Evolutionary conservation across 1,140 invertebrate genomes (phyloP).

Genomic region (Anagrus nilaparvatae): DNA sequence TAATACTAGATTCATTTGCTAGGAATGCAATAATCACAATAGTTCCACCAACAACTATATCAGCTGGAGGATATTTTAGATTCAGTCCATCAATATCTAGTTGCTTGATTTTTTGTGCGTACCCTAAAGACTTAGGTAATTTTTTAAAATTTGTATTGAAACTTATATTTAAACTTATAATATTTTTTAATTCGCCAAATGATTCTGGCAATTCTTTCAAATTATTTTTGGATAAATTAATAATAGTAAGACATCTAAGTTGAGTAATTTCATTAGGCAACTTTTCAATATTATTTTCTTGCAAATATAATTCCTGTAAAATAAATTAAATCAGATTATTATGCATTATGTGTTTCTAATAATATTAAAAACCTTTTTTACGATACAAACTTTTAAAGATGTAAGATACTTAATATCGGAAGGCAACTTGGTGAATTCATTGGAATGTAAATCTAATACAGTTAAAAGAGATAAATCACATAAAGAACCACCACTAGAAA

Average conservation of each 20-base stretch:
- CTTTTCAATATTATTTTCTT: constrained; percentile 52
- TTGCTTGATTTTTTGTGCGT: constrained; percentile 44
- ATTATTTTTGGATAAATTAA: constrained; percentile 63
- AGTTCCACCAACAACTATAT: constrained; percentile 48
- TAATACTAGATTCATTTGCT: constrained; percentile 34
- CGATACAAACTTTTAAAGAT: constrained; percentile 45
- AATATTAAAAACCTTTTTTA: not conserved
- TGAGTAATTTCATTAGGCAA: constrained; percentile 57
- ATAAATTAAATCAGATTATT: too few relatives aligned
- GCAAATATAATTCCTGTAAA: constrained; percentile 53
- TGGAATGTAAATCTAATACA: constrained; percentile 60
- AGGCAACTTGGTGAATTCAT: constrained; percentile 54
- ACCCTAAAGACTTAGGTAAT: constrained; percentile 52
- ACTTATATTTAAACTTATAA: constrained; percentile 47
- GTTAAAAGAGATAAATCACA: constrained; percentile 56
- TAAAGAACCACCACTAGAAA: constrained; percentile 60
- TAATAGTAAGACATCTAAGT: constrained; percentile 49
- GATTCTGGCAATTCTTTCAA: constrained; percentile 53
- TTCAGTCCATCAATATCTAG: constrained; percentile 52
- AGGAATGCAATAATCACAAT: constrained; percentile 59
- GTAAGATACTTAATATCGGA: constrained; percentile 50
- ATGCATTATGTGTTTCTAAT: too few relatives aligned
- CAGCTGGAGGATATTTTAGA: constrained; percentile 51
- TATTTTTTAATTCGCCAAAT: constrained; percentile 49
- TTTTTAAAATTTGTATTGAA: constrained; percentile 47